Percentiles rank a stretch among this genome's conserved stretches.
These are phyloP conservation scores for Glaucomys volans DNA, from an alignment of 2,113 vertebrate species.

Conservation along the genomic window DNA sequence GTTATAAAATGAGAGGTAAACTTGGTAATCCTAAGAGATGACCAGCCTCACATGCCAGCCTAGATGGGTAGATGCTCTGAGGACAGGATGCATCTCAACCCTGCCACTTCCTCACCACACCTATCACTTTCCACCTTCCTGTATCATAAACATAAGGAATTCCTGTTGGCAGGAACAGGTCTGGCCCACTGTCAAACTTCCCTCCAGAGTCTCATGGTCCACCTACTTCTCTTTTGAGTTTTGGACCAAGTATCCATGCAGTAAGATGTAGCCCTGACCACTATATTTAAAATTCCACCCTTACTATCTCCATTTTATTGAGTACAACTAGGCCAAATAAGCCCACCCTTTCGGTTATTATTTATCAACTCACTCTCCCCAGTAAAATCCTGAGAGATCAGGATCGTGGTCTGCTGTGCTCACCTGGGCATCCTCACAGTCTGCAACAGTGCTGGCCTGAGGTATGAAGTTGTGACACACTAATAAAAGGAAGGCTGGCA, in stretches of 20 bases:
- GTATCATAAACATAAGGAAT: neutral
- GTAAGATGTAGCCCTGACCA: neutral
- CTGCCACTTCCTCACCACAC: neutral
- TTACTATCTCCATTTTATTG: neutral
- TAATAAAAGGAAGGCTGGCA: accelerated
- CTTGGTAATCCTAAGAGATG: neutral
- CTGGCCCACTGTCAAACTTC: neutral
- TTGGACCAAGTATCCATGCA: neutral
- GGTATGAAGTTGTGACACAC: neutral
- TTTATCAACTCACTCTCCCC: neutral
- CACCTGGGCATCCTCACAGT: neutral
- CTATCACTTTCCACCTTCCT: neutral
- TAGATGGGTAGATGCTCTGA: neutral
- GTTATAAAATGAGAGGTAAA: neutral
- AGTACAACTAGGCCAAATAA: neutral
- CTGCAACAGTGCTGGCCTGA: neutral
- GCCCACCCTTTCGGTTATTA: neutral
- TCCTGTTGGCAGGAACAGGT: neutral
- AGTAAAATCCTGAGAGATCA: neutral
- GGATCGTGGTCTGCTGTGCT: neutral
- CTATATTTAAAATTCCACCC: neutral
- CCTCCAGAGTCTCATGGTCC: too few relatives aligned
- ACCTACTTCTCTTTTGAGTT: neutral
- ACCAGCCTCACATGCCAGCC: accelerated
- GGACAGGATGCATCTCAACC: neutral